These are phyloP conservation scores for Stigmatopora nigra DNA, from an alignment of 2,113 vertebrate species.

Conservation along the genomic window DNA sequence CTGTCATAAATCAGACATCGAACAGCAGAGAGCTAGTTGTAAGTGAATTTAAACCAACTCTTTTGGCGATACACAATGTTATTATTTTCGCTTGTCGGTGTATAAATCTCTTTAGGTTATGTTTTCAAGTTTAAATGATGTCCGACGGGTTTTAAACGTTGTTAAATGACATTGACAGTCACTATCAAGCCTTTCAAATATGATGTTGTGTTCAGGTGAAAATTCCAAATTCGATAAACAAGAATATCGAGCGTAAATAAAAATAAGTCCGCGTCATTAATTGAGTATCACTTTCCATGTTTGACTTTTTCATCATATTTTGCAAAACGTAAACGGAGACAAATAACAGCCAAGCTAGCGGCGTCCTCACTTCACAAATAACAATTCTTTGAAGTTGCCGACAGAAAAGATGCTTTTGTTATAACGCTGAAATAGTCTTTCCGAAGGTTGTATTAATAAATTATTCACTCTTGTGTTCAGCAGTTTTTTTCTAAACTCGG, in stretches of 20 bases:
- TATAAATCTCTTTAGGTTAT: neutral
- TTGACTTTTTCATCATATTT: neutral
- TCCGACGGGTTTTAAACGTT: neutral
- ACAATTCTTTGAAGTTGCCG: neutral
- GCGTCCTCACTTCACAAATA: neutral
- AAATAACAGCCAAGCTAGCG: neutral
- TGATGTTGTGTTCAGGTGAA: neutral
- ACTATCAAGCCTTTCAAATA: neutral
- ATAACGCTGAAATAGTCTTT: neutral
- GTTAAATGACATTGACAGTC: neutral
- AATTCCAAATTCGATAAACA: neutral
- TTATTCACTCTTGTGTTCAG: conserved; percentile 30
- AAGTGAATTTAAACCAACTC: neutral
- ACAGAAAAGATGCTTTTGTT: conserved; percentile 5
- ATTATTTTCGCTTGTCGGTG: neutral
- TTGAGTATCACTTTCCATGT: neutral
- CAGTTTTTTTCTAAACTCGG: conserved; percentile 5
- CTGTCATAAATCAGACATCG: conserved; percentile 52
- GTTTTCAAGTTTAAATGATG: neutral
- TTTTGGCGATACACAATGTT: conserved; percentile 10
- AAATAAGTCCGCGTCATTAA: neutral
- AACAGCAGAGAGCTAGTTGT: neutral
- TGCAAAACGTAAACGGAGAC: neutral
- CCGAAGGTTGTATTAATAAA: conserved; percentile 13
- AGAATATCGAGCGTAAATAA: conserved; percentile 25